phyloP scores from a whole-genome alignment of 2,888 invertebrate species.

The Pyrrhosoma nymphula region DNA sequence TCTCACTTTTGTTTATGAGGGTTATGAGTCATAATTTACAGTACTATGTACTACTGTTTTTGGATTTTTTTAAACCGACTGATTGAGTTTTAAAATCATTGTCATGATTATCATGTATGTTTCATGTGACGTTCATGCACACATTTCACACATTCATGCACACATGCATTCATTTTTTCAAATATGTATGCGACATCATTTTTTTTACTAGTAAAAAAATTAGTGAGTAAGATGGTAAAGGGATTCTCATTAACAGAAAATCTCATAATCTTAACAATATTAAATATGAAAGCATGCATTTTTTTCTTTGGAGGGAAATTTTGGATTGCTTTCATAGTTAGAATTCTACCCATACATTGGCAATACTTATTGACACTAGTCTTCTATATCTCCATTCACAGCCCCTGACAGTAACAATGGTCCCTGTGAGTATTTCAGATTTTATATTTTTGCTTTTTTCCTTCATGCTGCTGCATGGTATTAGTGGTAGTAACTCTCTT shows the following conservation, averaged over 20 bases:
- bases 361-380: slow-evolving; percentile 65
- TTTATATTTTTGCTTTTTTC: slow-evolving; percentile 71
- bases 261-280: slow-evolving; percentile 56
- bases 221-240: slow-evolving; percentile 57
- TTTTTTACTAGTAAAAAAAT: background rate
- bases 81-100: background rate
- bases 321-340: slow-evolving; percentile 64
- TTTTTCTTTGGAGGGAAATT: slow-evolving; percentile 38
- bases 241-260: slow-evolving; percentile 43
- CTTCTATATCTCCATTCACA: slow-evolving; percentile 80
- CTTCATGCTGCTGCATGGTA: slow-evolving; percentile 70
- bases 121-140: background rate
- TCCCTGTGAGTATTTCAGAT: slow-evolving; percentile 88
- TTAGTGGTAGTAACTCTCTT: slow-evolving; percentile 64
- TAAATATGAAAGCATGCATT: slow-evolving; percentile 65
- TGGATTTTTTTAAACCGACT: background rate
- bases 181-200: background rate
- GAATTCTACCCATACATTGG: slow-evolving; percentile 50
- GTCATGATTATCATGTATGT: background rate
- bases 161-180: background rate
- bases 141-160: too few relatives aligned
- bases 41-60: background rate
- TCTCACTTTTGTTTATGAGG: background rate
- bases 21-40: background rate
- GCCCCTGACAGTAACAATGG: slow-evolving; percentile 92